Evolutionary conservation across 2,797 vertebrate species (phyloP).

Genomic region (Menidia menidia): DNA sequence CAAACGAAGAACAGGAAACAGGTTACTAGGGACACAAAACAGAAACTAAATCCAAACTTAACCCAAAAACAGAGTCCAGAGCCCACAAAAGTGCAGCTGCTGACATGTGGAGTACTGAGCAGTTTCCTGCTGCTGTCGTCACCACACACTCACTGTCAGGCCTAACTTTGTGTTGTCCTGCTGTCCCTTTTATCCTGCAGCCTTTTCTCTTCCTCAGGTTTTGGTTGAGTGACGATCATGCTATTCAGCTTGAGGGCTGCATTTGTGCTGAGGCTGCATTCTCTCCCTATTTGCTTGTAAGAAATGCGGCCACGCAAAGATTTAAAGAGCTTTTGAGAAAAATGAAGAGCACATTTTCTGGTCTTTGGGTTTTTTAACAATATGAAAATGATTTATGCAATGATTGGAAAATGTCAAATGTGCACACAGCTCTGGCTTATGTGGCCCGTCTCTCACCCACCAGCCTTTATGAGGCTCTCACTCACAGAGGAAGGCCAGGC

Average conservation of each 20-base stretch:
- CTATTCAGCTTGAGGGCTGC: neutral
- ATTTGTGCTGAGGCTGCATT: neutral
- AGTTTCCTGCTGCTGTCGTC: no score
- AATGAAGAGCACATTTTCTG: constrained; percentile 2
- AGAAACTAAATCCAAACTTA: no score
- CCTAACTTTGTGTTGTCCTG: neutral
- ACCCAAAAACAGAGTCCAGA: no score
- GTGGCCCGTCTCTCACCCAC: constrained; percentile 60
- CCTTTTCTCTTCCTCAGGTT: neutral
- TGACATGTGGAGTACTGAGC: no score
- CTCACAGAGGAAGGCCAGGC: constrained; percentile 52
- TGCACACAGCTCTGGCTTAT: constrained; percentile 28
- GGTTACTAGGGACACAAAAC: no score
- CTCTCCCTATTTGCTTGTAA: neutral
- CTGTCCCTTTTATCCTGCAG: neutral
- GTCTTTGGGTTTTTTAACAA: constrained; percentile 24
- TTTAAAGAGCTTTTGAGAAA: constrained; percentile 12
- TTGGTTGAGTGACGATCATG: neutral
- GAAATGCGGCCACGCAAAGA: neutral
- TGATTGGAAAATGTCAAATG: constrained; percentile 27
- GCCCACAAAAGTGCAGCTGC: no score
- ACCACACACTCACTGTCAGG: neutral
- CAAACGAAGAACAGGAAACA: no score
- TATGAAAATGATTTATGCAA: constrained; percentile 37
- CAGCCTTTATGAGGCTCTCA: constrained; percentile 62